Evolutionary conservation across 1,140 invertebrate genomes (phyloP), one percentile per base, ranked within the genome.

Genomic region (Zaprionus ornatus): DNA sequence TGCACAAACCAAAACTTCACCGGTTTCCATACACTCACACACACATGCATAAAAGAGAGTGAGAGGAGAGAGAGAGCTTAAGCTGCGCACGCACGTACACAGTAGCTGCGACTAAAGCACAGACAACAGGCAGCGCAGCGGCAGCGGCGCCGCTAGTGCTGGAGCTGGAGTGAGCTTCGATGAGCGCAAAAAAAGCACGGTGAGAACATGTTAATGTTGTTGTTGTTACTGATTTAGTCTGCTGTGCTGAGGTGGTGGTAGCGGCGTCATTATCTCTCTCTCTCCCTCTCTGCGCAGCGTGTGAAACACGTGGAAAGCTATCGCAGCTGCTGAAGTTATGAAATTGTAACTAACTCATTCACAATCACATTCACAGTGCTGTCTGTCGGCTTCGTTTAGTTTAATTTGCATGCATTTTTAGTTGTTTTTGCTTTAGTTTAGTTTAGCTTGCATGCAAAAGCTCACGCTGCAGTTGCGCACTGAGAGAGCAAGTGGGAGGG

Each of bases 1-100:
- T 29, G 76, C 60, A 67, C 60, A 72, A 63, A 67, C 61, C 13
- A 17, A 67, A 73, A 77, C 74, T 77, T 67, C 63, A 63, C 68
- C 74, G 69, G 40, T 66, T 66, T 62, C 54, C 69, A 66, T 50
- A 72, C 68, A 65, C 42, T 62, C 40, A 70, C 48, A 54, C 23
- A 63, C 25, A 50, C 19, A 55, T 23, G 4, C 35, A 64, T 19
- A 42, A 17, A 23, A 60, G 64, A 27, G 21, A 25, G 17, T 10
- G 19, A 54, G 32, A 27, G 23, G 21, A 56, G 60, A 17, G 54
- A 3, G 54, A 35, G 64, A 68, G 64, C 55, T 32, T 56, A 27
- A 35, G 40, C 21, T 27, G 15, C 10, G 25, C 54, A 65, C 62
- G 54, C 32, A 50, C 29, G n/a, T 32, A 65, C 21, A 65, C 62